These are phyloP conservation scores for Dermatophagoides farinae DNA, from an alignment of 1,140 invertebrate genomes.

Conservation along the genomic window DNA sequence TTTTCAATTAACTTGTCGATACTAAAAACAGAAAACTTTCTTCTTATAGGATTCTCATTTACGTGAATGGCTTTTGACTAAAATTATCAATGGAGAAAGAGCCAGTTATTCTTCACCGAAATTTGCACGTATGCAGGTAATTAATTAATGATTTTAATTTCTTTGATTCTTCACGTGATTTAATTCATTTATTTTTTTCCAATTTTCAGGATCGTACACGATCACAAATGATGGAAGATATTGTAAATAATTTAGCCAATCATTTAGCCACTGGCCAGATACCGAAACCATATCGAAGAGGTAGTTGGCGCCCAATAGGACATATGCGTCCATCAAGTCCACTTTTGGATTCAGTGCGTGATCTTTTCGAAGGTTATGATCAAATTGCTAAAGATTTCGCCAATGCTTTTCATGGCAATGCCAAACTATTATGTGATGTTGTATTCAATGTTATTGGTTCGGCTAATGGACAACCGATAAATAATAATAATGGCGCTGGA, in stretches of 20 bases:
- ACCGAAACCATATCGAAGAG: slow-evolving; percentile 70
- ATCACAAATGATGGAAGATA: slow-evolving; percentile 74
- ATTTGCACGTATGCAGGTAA: slow-evolving; percentile 66
- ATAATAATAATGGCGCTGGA: neutral
- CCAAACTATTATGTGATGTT: slow-evolving; percentile 60
- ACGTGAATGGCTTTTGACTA: slow-evolving; percentile 76
- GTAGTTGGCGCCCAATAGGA: slow-evolving; percentile 80
- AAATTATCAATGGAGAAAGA: slow-evolving; percentile 97
- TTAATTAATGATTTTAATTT: neutral
- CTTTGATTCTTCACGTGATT: too few species aligned
- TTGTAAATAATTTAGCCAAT: slow-evolving; percentile 77
- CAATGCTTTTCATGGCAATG: slow-evolving; percentile 51
- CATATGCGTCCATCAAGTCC: slow-evolving; percentile 79
- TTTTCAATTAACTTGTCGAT: neutral
- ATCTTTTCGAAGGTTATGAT: slow-evolving; percentile 79
- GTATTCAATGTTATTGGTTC: slow-evolving; percentile 47
- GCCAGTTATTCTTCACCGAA: slow-evolving; percentile 86
- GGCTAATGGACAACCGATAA: neutral
- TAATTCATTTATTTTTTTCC: neutral
- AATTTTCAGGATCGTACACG: slow-evolving; percentile 53
- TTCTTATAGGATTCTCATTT: slow-evolving; percentile 58
- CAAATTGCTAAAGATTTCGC: slow-evolving; percentile 80
- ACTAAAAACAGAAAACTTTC: neutral
- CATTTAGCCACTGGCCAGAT: slow-evolving; percentile 85
- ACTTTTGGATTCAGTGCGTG: slow-evolving; percentile 62